These are phyloP conservation scores for Pseudomyrmex flavicornis DNA, from an alignment of 1,140 invertebrate species.

Conservation along the genomic window DNA sequence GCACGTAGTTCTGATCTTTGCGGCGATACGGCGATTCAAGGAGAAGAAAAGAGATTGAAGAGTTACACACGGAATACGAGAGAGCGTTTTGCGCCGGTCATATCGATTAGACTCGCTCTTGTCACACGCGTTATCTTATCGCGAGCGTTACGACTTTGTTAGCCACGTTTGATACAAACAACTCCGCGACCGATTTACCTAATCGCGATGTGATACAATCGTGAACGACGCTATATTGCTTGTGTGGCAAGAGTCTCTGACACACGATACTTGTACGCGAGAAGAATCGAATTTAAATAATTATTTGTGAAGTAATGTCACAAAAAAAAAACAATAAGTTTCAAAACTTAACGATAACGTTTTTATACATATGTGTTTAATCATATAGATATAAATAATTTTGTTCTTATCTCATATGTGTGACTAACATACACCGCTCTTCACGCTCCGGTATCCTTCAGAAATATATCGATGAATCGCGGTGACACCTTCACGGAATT, in stretches of 20 bases:
- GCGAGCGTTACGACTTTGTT: constrained; percentile 63
- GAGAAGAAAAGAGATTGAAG: constrained; percentile 29
- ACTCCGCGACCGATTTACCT: constrained; percentile 3
- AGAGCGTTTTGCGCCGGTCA: constrained; percentile 39
- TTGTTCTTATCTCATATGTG: not conserved
- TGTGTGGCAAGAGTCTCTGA: not conserved
- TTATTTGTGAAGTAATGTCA: not conserved
- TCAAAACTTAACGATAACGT: not conserved
- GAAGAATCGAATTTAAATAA: constrained; percentile 18
- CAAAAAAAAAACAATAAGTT: no score
- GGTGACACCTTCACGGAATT: constrained; percentile 8
- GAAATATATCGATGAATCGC: not conserved
- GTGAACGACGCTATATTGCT: not conserved
- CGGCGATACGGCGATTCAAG: constrained; percentile 39
- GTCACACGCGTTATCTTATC: constrained; percentile 59
- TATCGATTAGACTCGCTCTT: constrained; percentile 51
- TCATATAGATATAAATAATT: not conserved
- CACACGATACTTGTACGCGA: not conserved
- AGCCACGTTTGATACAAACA: constrained; percentile 40
- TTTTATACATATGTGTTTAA: not conserved
- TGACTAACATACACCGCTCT: not conserved
- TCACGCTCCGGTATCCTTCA: not conserved
- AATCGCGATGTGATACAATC: constrained; percentile 40
- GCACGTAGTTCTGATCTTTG: constrained; percentile 36
- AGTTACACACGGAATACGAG: constrained; percentile 3